A percentile compares a stretch with the other conserved stretches of the same genome.
phyloP scores from a whole-genome alignment of 2,113 vertebrate genomes.

The Riparia riparia region DNA sequence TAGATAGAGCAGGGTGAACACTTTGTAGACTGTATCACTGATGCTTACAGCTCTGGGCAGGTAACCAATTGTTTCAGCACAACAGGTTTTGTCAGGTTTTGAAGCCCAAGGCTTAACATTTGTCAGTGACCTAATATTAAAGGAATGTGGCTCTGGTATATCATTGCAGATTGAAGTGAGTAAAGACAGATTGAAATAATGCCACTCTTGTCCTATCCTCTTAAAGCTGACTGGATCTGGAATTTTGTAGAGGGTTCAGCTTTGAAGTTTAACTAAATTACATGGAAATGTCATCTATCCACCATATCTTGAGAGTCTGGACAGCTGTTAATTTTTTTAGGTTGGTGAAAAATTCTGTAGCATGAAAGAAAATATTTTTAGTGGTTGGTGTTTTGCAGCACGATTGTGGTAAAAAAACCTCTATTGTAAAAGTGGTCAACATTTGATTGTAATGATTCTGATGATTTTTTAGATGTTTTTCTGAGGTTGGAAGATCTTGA shows the following conservation, averaged over 20 bases:
- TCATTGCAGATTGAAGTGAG: not conserved
- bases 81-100: constrained; percentile 51
- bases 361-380: not conserved
- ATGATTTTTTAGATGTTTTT: not conserved
- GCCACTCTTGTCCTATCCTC: not conserved
- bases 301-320: not conserved
- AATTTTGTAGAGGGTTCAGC: not conserved
- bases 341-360: not conserved
- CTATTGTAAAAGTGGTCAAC: not conserved
- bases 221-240: not conserved
- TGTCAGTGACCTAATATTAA: constrained; percentile 54
- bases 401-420: not conserved
- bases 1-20: not conserved
- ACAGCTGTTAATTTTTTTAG: not conserved
- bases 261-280: constrained; percentile 17
- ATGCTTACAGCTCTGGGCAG: constrained; percentile 7
- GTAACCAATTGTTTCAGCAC: constrained; percentile 27
- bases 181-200: constrained; percentile 29
- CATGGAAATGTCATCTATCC: not conserved
- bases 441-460: not conserved
- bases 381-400: not conserved
- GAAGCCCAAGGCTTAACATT: constrained; percentile 55
- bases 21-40: not conserved
- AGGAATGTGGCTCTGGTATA: constrained; percentile 44
- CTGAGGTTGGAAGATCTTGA: not conserved